These are phyloP conservation scores for Cremastobaeus sp. DNA, from an alignment of 2,888 invertebrate species.

Conservation along the genomic window DNA sequence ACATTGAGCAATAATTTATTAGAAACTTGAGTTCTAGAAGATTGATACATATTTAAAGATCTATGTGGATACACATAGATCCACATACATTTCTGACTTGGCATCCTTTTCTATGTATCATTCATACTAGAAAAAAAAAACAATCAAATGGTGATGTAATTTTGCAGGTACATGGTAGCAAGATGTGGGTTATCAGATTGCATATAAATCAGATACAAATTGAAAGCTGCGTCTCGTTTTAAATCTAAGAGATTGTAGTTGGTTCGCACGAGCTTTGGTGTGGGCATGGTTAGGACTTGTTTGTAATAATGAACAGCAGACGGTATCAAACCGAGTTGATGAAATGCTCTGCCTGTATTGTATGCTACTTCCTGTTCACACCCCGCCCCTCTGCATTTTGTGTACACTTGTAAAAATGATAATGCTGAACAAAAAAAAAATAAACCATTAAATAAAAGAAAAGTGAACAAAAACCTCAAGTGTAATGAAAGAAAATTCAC, in stretches of 20 bases:
- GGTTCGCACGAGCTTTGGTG: conserved; percentile 80
- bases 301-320: conserved; percentile 92
- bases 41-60: too few species aligned
- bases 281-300: conserved; percentile 83
- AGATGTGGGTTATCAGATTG: conserved; percentile 85
- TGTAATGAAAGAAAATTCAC: conserved; percentile 67
- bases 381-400: conserved; percentile 83
- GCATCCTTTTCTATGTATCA: too few species aligned
- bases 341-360: conserved; percentile 91
- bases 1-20: too few species aligned
- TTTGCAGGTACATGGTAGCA: conserved; percentile 87
- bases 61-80: too few species aligned
- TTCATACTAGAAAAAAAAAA: too few species aligned
- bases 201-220: conserved; percentile 91
- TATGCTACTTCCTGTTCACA: conserved; percentile 90
- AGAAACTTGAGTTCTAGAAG: too few species aligned
- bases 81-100: too few species aligned
- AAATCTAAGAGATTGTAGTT: conserved; percentile 84
- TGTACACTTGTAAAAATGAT: conserved; percentile 86
- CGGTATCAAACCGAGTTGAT: conserved; percentile 88
- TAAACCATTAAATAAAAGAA: background rate
- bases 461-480: background rate
- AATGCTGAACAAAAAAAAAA: conserved; percentile 71
- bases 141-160: conserved; percentile 86
- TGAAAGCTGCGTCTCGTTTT: conserved; percentile 90